Evolutionary conservation across 2,797 vertebrate genomes (phyloP), one percentile per base, ranked within the genome.

Genomic region (Melanotaenia nigrans): DNA sequence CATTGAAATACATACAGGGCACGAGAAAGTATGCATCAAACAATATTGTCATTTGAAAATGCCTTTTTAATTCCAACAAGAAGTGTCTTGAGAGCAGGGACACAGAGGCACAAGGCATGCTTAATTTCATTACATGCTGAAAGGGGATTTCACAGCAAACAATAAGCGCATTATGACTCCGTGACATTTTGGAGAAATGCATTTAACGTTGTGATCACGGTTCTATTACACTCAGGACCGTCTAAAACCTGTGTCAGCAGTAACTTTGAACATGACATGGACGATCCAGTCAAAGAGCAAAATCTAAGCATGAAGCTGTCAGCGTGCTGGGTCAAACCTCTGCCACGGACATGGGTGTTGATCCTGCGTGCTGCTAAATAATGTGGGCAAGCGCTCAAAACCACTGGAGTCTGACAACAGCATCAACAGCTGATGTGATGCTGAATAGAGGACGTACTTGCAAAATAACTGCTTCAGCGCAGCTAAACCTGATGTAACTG

Each of bases 101-200:
- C 68, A 78, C 76, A 49, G 72, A 77, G 72, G 65, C 74, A 60
- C 24, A 72, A 82, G 78, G 73, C 80, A 61, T 53, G 83, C 54
- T 83, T 88, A 87, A 90, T 90, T 87, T 90, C 76, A 92, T 91
- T 90, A 90, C 81, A 72, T 65, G 77, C 68, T 81, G 75, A 85
- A 85, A 88, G 80, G 81, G 83, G 87, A 92, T 90, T 92, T 87
- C 84, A 90, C 83, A 87, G 77, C 76, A 73, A 83, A 90, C 82
- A 89, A 90, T 86, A 87, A 84, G 83, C 66, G 33, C 71, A 79
- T 88, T 90, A 87, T 78, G 72, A 68, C 78, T 79, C 75, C 75
- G 68, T 72, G 58, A 69, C 65, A 73, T 67, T 83, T 90, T 60
- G 2, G 38, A 73, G 83, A 80, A 81, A 74, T 59, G 24, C 7